Evolutionary conservation across 1,140 invertebrate species (phyloP).

Genomic region (Apis florea): DNA sequence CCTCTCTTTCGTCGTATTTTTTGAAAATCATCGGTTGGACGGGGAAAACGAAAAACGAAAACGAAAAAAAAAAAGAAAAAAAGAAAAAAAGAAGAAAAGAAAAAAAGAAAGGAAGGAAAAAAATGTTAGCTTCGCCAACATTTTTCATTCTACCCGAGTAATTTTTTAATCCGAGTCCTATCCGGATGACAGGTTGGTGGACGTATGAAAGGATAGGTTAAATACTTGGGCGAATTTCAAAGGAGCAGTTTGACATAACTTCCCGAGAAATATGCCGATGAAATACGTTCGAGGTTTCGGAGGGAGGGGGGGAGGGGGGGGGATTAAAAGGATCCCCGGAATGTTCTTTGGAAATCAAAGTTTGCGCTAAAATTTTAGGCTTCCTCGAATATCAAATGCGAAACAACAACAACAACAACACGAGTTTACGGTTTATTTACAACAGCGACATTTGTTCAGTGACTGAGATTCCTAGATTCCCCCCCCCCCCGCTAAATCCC

Average conservation of each 20-base stretch:
- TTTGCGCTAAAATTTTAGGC: neutral
- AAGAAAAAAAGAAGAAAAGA: neutral
- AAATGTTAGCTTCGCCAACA: neutral
- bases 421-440: neutral
- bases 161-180: neutral
- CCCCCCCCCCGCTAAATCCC: no score
- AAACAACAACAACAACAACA: neutral
- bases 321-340: slow-evolving; percentile 1
- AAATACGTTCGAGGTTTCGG: slow-evolving; percentile 3
- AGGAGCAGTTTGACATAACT: slow-evolving; percentile 53
- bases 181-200: neutral
- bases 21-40: no score
- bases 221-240: slow-evolving; percentile 37
- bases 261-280: slow-evolving; percentile 16
- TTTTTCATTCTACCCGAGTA: neutral
- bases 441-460: no score
- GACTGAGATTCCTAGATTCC: no score
- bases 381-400: no score
- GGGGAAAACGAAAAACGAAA: no score
- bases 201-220: neutral
- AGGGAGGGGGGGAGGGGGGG: neutral
- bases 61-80: no score
- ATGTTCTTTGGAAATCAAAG: neutral
- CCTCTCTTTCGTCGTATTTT: neutral
- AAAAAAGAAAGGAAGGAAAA: no score